These are phyloP conservation scores for Drosophila simulans DNA, from an alignment of 1,140 invertebrate species.

Conservation along the genomic window DNA sequence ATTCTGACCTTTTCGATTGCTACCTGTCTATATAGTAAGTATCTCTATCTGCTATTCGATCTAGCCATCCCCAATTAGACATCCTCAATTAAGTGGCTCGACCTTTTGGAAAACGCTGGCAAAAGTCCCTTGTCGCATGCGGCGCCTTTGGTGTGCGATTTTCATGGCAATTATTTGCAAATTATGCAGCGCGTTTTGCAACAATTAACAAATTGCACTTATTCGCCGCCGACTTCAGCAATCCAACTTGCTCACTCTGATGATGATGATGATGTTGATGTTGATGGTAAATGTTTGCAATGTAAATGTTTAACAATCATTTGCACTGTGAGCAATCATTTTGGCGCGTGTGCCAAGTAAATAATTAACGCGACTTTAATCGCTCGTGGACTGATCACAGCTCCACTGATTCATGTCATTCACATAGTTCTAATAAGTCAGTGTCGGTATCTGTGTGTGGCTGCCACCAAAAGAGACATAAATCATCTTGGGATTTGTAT, in stretches of 20 bases:
- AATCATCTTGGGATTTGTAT: conserved; percentile 18
- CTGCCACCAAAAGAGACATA: conserved; percentile 4
- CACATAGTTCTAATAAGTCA: conserved; percentile 27
- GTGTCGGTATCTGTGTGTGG: background rate
- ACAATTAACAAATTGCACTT: conserved; percentile 78
- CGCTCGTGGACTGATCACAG: conserved; percentile 30
- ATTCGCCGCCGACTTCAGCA: conserved; percentile 49
- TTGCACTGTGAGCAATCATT: conserved; percentile 73
- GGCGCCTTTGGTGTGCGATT: conserved; percentile 72
- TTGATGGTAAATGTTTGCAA: conserved; percentile 53
- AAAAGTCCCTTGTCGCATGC: conserved; percentile 58
- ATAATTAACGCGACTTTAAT: conserved; percentile 65
- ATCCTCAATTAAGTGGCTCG: conserved; percentile 74
- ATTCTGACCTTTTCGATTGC: conserved; percentile 35
- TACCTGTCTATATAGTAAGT: conserved; percentile 14
- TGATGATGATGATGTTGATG: conserved; percentile 44
- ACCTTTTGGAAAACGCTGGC: conserved; percentile 65
- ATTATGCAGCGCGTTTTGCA: conserved; percentile 73
- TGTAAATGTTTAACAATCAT: conserved; percentile 77
- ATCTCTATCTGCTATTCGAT: conserved; percentile 32
- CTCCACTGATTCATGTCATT: conserved; percentile 67
- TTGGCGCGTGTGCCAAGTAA: conserved; percentile 70
- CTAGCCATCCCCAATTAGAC: conserved; percentile 58
- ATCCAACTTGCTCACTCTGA: conserved; percentile 28
- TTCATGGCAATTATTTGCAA: conserved; percentile 71